Conservation (phyloP, 2,113 vertebrate genomes). For the Periophthalmodon schlosseri region DNA sequence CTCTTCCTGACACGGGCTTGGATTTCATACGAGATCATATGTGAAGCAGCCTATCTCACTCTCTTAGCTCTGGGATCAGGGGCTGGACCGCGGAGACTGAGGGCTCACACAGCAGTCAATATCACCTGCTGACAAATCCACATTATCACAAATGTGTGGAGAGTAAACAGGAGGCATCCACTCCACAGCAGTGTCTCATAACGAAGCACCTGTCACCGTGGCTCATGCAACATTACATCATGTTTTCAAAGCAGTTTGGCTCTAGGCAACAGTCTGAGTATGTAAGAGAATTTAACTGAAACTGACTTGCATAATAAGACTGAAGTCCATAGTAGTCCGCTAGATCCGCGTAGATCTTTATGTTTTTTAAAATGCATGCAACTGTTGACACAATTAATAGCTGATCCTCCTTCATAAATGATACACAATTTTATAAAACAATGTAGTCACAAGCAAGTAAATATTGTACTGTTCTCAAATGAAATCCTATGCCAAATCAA, state of each 20-base stretch:
- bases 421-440: too few species aligned
- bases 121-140: constrained; percentile 41
- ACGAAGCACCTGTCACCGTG: constrained; percentile 44
- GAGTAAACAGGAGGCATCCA: constrained; percentile 31
- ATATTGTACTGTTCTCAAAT: background rate
- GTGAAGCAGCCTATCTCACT: constrained; percentile 24
- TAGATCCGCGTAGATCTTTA: background rate
- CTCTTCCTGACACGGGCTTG: constrained; percentile 28
- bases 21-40: constrained; percentile 28
- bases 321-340: background rate
- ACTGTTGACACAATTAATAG: background rate
- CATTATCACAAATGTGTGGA: constrained; percentile 22
- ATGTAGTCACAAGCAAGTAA: background rate
- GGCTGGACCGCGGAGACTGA: background rate
- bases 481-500: background rate
- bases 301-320: background rate
- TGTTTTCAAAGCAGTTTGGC: constrained; percentile 3
- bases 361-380: background rate
- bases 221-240: constrained; percentile 34
- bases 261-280: constrained; percentile 25
- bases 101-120: constrained; percentile 5
- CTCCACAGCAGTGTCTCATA: constrained; percentile 34
- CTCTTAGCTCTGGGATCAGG: constrained; percentile 17
- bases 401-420: too few species aligned
- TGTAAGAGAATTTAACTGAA: constrained; percentile 22